A percentile compares a stretch with the other conserved stretches of the same genome.
Conservation (phyloP, 2,888 invertebrate genomes). For the Thymelicus acteon region DNA sequence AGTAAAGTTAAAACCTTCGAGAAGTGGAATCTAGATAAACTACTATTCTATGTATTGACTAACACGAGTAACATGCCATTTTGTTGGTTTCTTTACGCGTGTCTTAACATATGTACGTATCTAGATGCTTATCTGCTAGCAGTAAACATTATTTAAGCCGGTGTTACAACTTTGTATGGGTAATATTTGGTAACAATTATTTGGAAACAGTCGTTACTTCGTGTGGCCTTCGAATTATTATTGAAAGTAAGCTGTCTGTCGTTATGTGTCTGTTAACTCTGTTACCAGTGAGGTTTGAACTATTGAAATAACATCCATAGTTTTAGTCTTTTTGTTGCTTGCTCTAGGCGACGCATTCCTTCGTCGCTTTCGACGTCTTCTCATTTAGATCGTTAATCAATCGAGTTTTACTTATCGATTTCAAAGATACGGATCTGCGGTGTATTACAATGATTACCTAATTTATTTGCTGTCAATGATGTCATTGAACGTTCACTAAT, state of each 20-base stretch:
- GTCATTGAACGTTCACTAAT: no score
- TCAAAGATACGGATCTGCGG: no score
- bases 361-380: background rate
- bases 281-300: slow-evolving; percentile 15
- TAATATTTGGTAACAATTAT: slow-evolving; percentile 29
- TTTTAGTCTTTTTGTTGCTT: background rate
- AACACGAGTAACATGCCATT: background rate
- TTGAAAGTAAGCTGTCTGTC: slow-evolving; percentile 27
- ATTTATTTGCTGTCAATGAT: no score
- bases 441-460: no score
- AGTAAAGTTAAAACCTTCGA: background rate
- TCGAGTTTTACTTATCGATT: no score
- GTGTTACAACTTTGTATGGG: slow-evolving; percentile 2
- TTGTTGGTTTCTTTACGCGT: background rate
- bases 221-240: slow-evolving; percentile 28
- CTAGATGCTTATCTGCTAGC: background rate
- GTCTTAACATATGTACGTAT: background rate
- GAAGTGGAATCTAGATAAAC: background rate
- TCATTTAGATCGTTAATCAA: no score
- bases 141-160: slow-evolving; percentile 2
- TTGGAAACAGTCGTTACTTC: slow-evolving; percentile 24
- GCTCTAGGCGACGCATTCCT: slow-evolving; percentile 7
- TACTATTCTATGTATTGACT: background rate
- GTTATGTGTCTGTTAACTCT: slow-evolving; percentile 5
- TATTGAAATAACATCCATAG: slow-evolving; percentile 5